These are phyloP conservation scores for Brachyistius frenatus DNA, from an alignment of 2,113 vertebrate genomes.

Conservation along the genomic window DNA sequence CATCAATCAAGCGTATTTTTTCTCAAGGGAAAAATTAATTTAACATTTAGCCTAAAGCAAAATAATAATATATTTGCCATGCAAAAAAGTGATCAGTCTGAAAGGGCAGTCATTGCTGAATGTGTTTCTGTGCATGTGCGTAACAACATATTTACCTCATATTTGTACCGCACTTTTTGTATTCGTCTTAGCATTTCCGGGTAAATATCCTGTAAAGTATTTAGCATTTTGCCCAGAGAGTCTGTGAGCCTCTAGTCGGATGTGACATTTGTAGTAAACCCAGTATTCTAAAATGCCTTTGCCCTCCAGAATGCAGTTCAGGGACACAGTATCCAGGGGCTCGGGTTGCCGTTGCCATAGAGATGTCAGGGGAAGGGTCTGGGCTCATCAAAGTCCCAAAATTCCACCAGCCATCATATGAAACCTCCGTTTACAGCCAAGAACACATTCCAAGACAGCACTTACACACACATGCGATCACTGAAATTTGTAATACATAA, in stretches of 20 bases:
- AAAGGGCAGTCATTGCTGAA: not conserved
- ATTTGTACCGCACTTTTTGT: not conserved
- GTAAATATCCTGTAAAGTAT: conserved; percentile 2
- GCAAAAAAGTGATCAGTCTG: not conserved
- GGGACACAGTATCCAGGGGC: conserved; percentile 59
- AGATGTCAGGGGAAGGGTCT: conserved; percentile 43
- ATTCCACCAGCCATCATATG: conserved; percentile 73
- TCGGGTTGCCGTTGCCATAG: conserved; percentile 77
- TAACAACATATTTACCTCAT: not conserved
- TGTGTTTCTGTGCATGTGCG: not conserved
- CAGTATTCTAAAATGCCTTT: conserved; percentile 60
- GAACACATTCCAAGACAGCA: conserved; percentile 74
- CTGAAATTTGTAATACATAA: conserved; percentile 30
- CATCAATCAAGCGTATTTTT: not conserved
- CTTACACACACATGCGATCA: conserved; percentile 21
- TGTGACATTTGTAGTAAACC: conserved; percentile 39
- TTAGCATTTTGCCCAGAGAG: conserved; percentile 12
- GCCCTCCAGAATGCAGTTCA: conserved; percentile 53
- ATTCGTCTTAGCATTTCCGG: not conserved
- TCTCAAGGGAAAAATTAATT: too few species aligned
- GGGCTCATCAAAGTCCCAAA: conserved; percentile 54
- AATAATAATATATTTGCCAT: not conserved
- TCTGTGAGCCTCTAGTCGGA: conserved; percentile 5
- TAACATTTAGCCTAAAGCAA: too few species aligned
- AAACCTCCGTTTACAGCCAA: conserved; percentile 73